A percentile compares a stretch with the other conserved stretches of the same genome.
Conservation (phyloP, 1,140 invertebrate species). For the Andricus grossulariae region DNA sequence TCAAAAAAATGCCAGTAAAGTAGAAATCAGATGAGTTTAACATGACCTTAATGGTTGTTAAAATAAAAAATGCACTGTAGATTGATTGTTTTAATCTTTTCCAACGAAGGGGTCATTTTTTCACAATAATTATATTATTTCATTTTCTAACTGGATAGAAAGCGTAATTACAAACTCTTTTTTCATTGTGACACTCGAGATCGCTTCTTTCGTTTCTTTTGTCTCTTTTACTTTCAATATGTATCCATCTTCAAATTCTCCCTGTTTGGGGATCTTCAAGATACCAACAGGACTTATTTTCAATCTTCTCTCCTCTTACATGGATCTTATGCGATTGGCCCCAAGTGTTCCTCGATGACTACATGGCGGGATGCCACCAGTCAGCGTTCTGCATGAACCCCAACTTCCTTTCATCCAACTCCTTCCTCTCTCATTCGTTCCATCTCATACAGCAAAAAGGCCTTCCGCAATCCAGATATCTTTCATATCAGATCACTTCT, state of each 20-base stretch:
- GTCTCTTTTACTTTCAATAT: neutral
- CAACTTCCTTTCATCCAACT: conserved; percentile 18
- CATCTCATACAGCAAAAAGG: neutral
- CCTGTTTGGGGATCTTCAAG: neutral
- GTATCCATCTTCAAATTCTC: conserved; percentile 15
- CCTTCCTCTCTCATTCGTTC: conserved; percentile 29
- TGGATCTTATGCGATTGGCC: conserved; percentile 38
- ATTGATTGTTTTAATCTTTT: no score
- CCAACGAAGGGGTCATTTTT: no score
- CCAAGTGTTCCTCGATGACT: conserved; percentile 31
- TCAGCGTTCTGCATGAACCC: conserved; percentile 39
- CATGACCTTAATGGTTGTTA: no score
- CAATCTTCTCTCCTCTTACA: conserved; percentile 8
- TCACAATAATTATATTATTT: no score
- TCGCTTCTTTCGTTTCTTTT: conserved; percentile 18
- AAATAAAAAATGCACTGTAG: no score
- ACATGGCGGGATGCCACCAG: conserved; percentile 34
- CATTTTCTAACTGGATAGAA: no score
- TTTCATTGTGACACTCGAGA: no score
- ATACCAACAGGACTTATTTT: conserved; percentile 4
- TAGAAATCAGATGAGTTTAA: no score
- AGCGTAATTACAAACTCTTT: no score
- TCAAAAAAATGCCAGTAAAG: no score
- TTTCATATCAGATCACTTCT: conserved; percentile 25
- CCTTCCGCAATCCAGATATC: conserved; percentile 16